These are phyloP conservation scores for Cephus pygmeus DNA, from an alignment of 2,888 invertebrate genomes.

Conservation along the genomic window DNA sequence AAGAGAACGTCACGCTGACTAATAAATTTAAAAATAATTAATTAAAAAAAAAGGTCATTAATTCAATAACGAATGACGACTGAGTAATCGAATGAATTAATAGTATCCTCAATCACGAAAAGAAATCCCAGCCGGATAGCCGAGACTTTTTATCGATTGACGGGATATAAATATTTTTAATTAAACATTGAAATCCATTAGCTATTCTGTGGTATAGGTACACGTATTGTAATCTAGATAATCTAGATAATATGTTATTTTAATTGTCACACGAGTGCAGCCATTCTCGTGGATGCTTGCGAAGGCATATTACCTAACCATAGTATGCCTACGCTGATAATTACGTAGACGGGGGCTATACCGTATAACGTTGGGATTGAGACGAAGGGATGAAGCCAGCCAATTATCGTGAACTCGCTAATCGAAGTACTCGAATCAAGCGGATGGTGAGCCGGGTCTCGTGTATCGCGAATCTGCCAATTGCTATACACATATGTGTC, in stretches of 20 bases:
- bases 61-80: not conserved
- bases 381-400: not conserved
- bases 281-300: not conserved
- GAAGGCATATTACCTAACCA: not conserved
- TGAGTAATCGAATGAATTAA: not conserved
- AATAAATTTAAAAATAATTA: not conserved
- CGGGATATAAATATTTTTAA: not conserved
- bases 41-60: not conserved
- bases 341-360: not conserved
- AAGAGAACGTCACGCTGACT: not conserved
- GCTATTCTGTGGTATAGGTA: not conserved
- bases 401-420: not conserved
- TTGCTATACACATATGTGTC: not conserved
- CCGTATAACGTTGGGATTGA: not conserved
- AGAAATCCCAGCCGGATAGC: not conserved
- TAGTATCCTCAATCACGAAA: not conserved
- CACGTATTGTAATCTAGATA: not conserved
- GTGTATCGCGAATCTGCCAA: not conserved
- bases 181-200: not conserved
- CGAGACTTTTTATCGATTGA: no score
- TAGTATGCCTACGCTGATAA: not conserved
- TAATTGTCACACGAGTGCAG: not conserved
- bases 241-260: not conserved
- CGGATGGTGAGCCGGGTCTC: not conserved
- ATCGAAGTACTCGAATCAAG: not conserved